Evolutionary conservation across 37 sponge, comb jelly and placozoan species (phyloP).

Genomic region (Beroe forskalii): DNA sequence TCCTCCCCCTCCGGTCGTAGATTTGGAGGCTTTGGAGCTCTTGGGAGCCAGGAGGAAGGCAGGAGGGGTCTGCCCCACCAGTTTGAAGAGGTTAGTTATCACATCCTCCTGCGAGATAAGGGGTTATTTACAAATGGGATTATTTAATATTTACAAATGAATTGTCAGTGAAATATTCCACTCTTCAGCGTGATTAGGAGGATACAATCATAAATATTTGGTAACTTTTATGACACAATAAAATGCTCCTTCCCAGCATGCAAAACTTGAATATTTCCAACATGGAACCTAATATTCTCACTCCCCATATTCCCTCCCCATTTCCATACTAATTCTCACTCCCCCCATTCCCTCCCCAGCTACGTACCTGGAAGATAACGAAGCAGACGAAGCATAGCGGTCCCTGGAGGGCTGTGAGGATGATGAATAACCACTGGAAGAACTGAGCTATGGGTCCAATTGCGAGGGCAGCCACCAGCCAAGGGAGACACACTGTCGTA

Average conservation of each 20-base stretch:
- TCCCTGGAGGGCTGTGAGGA: slow-evolving; percentile 29
- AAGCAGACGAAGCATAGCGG: slow-evolving; percentile 45
- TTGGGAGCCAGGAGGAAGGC: background rate
- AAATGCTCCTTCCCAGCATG: too few relatives aligned
- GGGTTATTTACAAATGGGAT: too few relatives aligned
- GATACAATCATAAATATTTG: too few relatives aligned
- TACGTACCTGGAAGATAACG: slow-evolving; percentile 66
- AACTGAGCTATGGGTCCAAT: slow-evolving; percentile 7
- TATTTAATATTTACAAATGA: too few relatives aligned
- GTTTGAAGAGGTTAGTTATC: slow-evolving; percentile 33
- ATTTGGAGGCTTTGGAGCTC: background rate
- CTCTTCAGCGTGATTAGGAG: too few relatives aligned
- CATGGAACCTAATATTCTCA: too few relatives aligned
- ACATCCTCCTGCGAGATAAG: slow-evolving; percentile 67
- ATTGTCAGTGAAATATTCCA: too few relatives aligned
- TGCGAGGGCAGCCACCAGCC: slow-evolving; percentile 24
- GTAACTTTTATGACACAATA: too few relatives aligned
- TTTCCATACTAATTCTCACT: too few relatives aligned
- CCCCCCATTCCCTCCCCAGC: too few relatives aligned
- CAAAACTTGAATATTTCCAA: too few relatives aligned
- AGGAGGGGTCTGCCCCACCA: slow-evolving; percentile 10
- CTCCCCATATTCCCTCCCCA: too few relatives aligned
- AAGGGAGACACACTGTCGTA: slow-evolving; percentile 30
- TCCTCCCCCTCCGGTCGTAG: background rate
- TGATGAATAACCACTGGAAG: slow-evolving; percentile 64